These are phyloP conservation scores for Riparia riparia DNA, from an alignment of 2,113 vertebrate genomes.

Conservation along the genomic window DNA sequence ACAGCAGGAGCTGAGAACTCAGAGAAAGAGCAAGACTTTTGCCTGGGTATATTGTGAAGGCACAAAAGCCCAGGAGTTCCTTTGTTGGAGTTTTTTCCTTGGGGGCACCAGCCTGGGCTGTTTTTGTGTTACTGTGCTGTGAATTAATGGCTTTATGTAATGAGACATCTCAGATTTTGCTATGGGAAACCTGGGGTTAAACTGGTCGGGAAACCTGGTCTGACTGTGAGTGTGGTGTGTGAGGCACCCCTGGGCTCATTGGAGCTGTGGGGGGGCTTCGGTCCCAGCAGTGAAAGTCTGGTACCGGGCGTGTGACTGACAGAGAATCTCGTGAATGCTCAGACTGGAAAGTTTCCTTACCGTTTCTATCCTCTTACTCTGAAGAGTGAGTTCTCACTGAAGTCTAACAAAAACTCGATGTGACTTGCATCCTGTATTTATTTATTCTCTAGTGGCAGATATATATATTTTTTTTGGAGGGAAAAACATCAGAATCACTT, in stretches of 20 bases:
- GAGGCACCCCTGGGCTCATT: rapidly evolving
- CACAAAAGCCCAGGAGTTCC: neutral
- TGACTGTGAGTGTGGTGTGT: neutral
- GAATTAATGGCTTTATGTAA: neutral
- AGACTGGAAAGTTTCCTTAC: neutral
- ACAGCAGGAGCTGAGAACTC: rapidly evolving
- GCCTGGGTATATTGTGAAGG: no score
- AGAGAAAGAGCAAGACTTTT: rapidly evolving
- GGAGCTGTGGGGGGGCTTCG: rapidly evolving
- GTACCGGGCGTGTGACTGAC: neutral
- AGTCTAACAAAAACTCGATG: neutral
- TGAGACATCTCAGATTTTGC: neutral
- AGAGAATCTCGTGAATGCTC: rapidly evolving
- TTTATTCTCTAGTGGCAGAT: neutral
- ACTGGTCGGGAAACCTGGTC: neutral
- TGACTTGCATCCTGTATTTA: neutral
- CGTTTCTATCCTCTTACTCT: rapidly evolving
- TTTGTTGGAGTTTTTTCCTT: neutral
- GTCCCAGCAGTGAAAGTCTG: neutral
- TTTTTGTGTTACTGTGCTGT: neutral
- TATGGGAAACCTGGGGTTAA: neutral
- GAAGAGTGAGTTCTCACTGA: neutral
- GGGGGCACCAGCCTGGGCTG: rapidly evolving
- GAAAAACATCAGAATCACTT: neutral
- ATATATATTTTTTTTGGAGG: neutral